Conservation (phyloP, 2,888 invertebrate genomes). For the Ormyrus pomaceus region DNA sequence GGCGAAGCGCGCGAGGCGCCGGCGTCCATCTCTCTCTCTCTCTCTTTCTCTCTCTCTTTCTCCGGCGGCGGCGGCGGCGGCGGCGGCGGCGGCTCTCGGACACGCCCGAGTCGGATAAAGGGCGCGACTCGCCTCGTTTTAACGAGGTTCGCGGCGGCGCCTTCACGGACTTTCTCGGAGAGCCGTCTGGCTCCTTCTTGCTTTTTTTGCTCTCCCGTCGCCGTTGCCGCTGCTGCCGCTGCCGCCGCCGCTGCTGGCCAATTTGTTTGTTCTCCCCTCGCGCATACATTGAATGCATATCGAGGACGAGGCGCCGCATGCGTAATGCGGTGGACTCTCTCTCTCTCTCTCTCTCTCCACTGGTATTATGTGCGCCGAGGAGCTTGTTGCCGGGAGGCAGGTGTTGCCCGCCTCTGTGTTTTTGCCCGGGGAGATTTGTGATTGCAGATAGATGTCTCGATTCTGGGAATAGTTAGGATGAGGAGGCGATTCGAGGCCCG, state of each 20-base stretch:
- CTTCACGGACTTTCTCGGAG: neutral
- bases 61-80: too few species aligned
- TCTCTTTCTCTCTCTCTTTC: neutral
- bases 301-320: too few species aligned
- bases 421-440: conserved; percentile 20
- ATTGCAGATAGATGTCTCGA: too few species aligned
- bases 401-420: too few species aligned
- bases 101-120: conserved; percentile 50
- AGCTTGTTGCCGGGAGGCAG: too few species aligned
- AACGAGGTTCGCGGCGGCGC: conserved; percentile 52
- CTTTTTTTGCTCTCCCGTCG: too few species aligned
- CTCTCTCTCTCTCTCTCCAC: conserved; percentile 14
- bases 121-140: conserved; percentile 53
- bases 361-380: too few species aligned
- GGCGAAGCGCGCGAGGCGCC: conserved; percentile 43
- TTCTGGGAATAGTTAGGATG: too few species aligned
- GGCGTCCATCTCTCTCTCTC: conserved; percentile 38
- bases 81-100: conserved; percentile 7
- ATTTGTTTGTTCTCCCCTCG: neutral
- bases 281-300: neutral
- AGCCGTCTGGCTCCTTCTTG: too few species aligned
- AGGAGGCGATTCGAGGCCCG: too few species aligned
- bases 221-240: too few species aligned
- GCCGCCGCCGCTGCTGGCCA: neutral
- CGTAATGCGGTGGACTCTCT: neutral